Conservation (phyloP, 2,888 invertebrate species). For the Gymnosoma rotundatum region DNA sequence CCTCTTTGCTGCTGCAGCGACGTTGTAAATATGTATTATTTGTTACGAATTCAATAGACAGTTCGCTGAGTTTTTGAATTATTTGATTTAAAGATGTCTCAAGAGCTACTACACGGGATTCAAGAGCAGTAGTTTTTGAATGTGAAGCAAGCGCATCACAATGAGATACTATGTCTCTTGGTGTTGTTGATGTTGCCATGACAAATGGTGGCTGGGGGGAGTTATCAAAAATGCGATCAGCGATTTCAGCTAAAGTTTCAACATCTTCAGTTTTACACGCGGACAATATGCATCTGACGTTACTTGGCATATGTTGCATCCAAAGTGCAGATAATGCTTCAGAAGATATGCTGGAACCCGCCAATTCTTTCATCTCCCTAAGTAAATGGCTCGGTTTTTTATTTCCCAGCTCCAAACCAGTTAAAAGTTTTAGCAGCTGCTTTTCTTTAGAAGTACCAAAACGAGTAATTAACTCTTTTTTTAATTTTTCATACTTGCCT, state of each 20-base stretch:
- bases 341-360: too few relatives aligned
- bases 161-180: too few relatives aligned
- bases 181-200: too few relatives aligned
- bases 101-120: too few relatives aligned
- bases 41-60: slow-evolving; percentile 25
- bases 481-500: slow-evolving; percentile 63
- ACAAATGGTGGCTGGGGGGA: neutral
- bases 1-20: slow-evolving; percentile 32
- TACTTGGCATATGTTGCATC: slow-evolving; percentile 58
- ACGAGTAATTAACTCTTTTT: slow-evolving; percentile 23
- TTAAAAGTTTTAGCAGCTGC: too few relatives aligned
- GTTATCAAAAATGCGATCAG: too few relatives aligned
- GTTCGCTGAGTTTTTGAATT: neutral
- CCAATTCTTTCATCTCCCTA: slow-evolving; percentile 40
- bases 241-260: slow-evolving; percentile 42
- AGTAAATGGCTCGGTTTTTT: slow-evolving; percentile 46
- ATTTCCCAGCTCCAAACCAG: too few relatives aligned
- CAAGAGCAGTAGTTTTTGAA: too few relatives aligned
- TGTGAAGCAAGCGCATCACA: too few relatives aligned
- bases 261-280: slow-evolving; percentile 38
- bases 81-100: too few relatives aligned
- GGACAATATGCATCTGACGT: slow-evolving; percentile 51
- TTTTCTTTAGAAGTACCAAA: too few relatives aligned
- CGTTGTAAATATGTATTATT: slow-evolving; percentile 10
- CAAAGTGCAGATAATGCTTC: slow-evolving; percentile 37